These are phyloP conservation scores for Argopecten irradians DNA, from an alignment of 1,140 invertebrate genomes.

Conservation along the genomic window DNA sequence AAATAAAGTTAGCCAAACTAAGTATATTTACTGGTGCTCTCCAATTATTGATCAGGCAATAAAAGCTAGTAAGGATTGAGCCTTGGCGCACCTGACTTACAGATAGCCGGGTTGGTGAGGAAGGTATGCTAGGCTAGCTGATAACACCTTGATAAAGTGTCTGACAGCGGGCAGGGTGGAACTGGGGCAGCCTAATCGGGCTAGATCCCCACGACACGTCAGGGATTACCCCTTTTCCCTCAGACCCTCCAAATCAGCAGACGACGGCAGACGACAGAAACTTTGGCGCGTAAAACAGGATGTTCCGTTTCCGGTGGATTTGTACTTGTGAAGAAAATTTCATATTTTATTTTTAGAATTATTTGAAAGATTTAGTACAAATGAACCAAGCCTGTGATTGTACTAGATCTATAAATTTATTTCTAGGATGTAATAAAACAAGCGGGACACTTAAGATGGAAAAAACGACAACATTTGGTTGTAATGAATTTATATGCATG, in stretches of 20 bases:
- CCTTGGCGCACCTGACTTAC: conserved; percentile 35
- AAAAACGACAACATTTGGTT: background rate
- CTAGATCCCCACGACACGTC: background rate
- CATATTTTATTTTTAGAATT: background rate
- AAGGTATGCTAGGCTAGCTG: conserved; percentile 27
- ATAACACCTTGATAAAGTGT: conserved; percentile 29
- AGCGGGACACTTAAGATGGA: background rate
- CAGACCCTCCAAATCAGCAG: background rate
- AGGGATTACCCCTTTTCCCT: background rate
- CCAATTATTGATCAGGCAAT: conserved; percentile 54
- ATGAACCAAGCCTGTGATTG: background rate
- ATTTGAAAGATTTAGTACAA: background rate
- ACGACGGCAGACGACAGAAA: background rate
- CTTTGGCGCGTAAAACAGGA: background rate
- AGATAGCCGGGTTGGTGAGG: conserved; percentile 38
- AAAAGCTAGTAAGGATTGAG: conserved; percentile 33
- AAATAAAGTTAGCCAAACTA: conserved; percentile 53
- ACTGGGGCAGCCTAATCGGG: background rate
- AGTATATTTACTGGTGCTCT: conserved; percentile 56
- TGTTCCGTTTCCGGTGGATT: background rate
- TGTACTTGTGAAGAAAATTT: background rate
- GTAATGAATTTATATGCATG: background rate
- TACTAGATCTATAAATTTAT: background rate
- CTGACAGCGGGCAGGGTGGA: background rate
- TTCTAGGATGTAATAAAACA: background rate